phyloP scores from a whole-genome alignment of 2,888 invertebrate species.

The Drosophila pseudotalamancana region DNA sequence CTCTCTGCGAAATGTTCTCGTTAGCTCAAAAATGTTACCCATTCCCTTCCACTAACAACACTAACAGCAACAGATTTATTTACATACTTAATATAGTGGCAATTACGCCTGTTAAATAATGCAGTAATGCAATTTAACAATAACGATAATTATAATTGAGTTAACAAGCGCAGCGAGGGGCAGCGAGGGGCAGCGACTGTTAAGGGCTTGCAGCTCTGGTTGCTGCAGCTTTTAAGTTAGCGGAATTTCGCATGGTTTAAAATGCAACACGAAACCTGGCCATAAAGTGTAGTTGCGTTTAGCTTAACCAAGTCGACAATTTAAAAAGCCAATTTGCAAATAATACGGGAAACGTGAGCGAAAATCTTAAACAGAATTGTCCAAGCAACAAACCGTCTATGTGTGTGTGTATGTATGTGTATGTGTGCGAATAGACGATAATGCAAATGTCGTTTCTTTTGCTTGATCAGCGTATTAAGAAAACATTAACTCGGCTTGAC shows the following conservation, averaged over 20 bases:
- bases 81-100: slow-evolving; percentile 60
- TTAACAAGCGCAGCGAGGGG: slow-evolving; percentile 34
- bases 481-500: slow-evolving; percentile 64
- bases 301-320: slow-evolving; percentile 77
- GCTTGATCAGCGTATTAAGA: slow-evolving; percentile 59
- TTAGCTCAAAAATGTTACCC: neutral
- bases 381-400: slow-evolving; percentile 37
- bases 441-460: slow-evolving; percentile 51
- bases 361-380: slow-evolving; percentile 69
- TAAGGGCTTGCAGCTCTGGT: slow-evolving; percentile 6
- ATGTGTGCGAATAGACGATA: slow-evolving; percentile 50
- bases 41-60: slow-evolving; percentile 1
- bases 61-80: slow-evolving; percentile 31
- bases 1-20: neutral
- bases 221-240: slow-evolving; percentile 33
- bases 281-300: slow-evolving; percentile 81
- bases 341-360: slow-evolving; percentile 81
- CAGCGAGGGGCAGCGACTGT: neutral
- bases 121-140: slow-evolving; percentile 70
- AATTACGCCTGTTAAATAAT: slow-evolving; percentile 70
- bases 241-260: slow-evolving; percentile 76
- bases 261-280: slow-evolving; percentile 79
- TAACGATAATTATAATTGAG: slow-evolving; percentile 70
- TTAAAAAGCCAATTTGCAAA: slow-evolving; percentile 82
- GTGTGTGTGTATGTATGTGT: too few species aligned